Evolutionary conservation across 2,888 invertebrate genomes (phyloP).

Genomic region (Oligia fasciuncula): DNA sequence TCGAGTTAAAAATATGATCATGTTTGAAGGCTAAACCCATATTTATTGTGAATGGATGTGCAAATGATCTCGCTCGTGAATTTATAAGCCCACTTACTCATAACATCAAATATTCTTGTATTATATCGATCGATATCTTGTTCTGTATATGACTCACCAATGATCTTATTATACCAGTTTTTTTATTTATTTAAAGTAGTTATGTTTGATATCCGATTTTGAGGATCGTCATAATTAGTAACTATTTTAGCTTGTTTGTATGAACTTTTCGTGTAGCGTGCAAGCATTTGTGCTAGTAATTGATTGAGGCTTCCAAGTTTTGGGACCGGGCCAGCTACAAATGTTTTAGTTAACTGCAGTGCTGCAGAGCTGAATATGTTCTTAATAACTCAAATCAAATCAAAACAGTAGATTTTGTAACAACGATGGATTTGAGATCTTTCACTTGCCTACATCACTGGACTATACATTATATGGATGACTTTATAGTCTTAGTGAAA

Average conservation of each 20-base stretch:
- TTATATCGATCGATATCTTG: slow-evolving; percentile 34
- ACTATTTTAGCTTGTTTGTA: background rate
- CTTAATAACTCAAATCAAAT: background rate
- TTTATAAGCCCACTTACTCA: slow-evolving; percentile 41
- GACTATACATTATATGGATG: background rate
- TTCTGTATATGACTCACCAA: slow-evolving; percentile 45
- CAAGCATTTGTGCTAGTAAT: slow-evolving; percentile 27
- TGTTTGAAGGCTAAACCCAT: slow-evolving; percentile 21
- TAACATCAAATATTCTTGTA: slow-evolving; percentile 40
- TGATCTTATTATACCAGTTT: slow-evolving; percentile 30
- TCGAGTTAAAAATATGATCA: background rate
- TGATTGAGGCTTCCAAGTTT: slow-evolving; percentile 28
- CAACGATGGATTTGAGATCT: background rate
- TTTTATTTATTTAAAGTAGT: slow-evolving; percentile 35
- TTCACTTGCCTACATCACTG: background rate
- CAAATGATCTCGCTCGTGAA: slow-evolving; percentile 25
- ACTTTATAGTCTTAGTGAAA: background rate
- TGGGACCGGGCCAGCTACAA: slow-evolving; percentile 36
- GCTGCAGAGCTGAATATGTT: slow-evolving; percentile 14
- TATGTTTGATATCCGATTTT: slow-evolving; percentile 7
- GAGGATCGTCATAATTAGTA: background rate
- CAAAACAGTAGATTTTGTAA: background rate
- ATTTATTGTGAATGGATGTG: slow-evolving; percentile 28
- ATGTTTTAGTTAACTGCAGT: slow-evolving; percentile 42
- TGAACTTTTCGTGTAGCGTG: slow-evolving; percentile 17